Percentiles rank a stretch among this genome's conserved stretches.
Evolutionary conservation across 2,113 vertebrate genomes (phyloP).

Genomic region (Antechinus stuartii): DNA sequence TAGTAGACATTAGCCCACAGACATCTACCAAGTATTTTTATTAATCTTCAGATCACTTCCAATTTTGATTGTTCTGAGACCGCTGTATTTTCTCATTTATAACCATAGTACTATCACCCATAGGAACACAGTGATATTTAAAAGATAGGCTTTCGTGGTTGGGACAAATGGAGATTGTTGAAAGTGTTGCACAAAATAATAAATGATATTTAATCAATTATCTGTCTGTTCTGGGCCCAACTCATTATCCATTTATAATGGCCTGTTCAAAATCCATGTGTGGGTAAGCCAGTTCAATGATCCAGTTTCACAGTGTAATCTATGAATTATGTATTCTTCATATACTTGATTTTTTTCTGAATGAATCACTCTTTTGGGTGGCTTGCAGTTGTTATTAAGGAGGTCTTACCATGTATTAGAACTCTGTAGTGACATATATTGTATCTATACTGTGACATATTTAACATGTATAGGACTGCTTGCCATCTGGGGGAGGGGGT

Average conservation of each 20-base stretch:
- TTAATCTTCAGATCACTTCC: neutral
- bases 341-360: neutral
- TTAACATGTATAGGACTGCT: too few species aligned
- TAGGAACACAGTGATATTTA: neutral
- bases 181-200: neutral
- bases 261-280: neutral
- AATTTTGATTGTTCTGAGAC: neutral
- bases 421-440: neutral
- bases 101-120: neutral
- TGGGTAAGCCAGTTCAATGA: neutral
- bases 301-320: neutral
- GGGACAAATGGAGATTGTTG: neutral
- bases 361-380: neutral
- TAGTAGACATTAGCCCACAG: neutral
- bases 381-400: neutral
- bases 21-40: neutral
- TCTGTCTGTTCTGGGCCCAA: neutral
- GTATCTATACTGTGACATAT: too few species aligned
- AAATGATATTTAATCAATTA: neutral
- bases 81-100: neutral
- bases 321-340: neutral
- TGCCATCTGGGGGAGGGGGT: too few species aligned
- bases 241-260: neutral
- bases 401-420: neutral
- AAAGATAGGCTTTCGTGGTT: neutral